A percentile compares a stretch with the other conserved stretches of the same genome.
phyloP scores from a whole-genome alignment of 1,140 invertebrate genomes.

The Metopolophium dirhodum region DNA sequence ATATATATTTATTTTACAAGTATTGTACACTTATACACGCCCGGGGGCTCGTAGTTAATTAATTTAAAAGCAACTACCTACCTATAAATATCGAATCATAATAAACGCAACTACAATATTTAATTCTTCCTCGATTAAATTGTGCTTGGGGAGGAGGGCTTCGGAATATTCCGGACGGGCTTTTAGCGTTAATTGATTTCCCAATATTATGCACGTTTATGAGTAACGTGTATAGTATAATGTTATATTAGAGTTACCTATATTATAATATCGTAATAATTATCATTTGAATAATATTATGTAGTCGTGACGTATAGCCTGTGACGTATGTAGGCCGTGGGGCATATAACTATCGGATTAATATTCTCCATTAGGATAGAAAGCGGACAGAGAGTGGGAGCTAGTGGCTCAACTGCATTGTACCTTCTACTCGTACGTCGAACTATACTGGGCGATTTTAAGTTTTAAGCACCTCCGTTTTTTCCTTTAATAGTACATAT shows the following conservation, averaged over 20 bases:
- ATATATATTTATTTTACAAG: background rate
- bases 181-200: background rate
- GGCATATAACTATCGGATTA: background rate
- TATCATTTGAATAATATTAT: too few relatives aligned
- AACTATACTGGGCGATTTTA: background rate
- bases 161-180: background rate
- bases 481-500: too few relatives aligned
- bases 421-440: background rate
- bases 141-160: background rate
- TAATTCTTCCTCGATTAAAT: background rate
- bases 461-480: too few relatives aligned
- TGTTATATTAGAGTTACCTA: background rate
- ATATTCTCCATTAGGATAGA: background rate
- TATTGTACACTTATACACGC: background rate
- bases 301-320: too few relatives aligned
- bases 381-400: background rate
- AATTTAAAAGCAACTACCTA: background rate
- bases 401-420: background rate
- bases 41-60: background rate
- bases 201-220: background rate
- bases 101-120: background rate
- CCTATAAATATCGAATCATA: background rate
- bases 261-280: too few relatives aligned
- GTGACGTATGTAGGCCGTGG: too few relatives aligned
- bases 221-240: background rate